phyloP scores from a whole-genome alignment of 2,113 vertebrate species.

The Morone chrysops region DNA sequence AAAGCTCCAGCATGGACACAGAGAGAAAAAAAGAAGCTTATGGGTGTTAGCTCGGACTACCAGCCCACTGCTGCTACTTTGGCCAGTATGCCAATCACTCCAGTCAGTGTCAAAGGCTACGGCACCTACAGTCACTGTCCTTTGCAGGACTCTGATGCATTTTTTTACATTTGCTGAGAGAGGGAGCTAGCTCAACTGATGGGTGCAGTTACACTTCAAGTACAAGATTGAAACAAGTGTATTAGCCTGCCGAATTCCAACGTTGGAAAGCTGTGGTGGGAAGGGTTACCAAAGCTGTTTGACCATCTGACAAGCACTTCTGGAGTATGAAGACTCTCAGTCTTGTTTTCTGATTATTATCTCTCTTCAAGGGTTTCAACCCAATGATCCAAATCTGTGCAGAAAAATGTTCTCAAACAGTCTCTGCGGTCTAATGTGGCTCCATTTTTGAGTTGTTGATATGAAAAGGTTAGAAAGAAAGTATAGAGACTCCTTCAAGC shows the following conservation, averaged over 20 bases:
- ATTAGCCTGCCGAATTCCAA: neutral
- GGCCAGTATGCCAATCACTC: no score
- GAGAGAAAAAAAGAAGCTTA: no score
- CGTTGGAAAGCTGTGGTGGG: neutral
- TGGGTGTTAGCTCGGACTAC: no score
- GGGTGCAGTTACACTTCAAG: no score
- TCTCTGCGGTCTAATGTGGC: slow-evolving; percentile 8
- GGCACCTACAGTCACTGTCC: no score
- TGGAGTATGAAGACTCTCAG: neutral
- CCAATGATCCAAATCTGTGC: slow-evolving; percentile 24
- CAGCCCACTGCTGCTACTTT: no score
- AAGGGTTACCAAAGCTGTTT: neutral
- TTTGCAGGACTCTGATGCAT: no score
- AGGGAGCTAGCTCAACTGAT: no score
- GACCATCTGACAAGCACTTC: neutral
- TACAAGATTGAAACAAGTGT: neutral
- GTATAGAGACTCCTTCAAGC: slow-evolving; percentile 21
- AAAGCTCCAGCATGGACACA: no score
- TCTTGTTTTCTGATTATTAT: neutral
- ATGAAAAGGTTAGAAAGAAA: slow-evolving; percentile 29
- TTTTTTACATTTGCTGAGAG: no score
- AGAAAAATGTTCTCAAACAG: slow-evolving; percentile 38
- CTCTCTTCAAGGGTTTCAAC: neutral
- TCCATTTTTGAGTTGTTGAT: slow-evolving; percentile 21
- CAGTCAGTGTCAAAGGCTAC: no score